Evolutionary conservation across 2,113 vertebrate genomes (phyloP).

Genomic region (Misgurnus anguillicaudatus): DNA sequence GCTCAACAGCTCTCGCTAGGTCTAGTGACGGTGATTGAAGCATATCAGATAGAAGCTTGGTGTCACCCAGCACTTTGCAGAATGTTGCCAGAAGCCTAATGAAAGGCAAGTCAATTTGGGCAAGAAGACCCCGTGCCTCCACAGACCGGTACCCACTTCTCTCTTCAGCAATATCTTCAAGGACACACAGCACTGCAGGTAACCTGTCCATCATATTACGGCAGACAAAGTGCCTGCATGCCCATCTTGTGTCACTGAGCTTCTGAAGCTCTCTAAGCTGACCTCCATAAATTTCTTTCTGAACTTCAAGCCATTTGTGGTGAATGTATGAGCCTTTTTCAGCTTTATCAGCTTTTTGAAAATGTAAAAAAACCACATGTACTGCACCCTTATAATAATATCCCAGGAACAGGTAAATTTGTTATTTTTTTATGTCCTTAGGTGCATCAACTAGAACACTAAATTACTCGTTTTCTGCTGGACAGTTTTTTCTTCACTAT

Average conservation of each 20-base stretch:
- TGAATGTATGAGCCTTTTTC: conserved; percentile 43
- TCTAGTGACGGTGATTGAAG: conserved; percentile 5
- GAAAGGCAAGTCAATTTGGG: conserved; percentile 24
- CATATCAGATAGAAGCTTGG: conserved; percentile 34
- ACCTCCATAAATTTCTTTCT: conserved; percentile 42
- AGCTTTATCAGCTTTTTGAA: no score
- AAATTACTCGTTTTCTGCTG: no score
- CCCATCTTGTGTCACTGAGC: conserved; percentile 33
- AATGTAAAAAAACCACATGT: no score
- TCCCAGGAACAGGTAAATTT: no score
- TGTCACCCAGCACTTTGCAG: conserved; percentile 13
- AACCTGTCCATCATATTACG: conserved; percentile 25
- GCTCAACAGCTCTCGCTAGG: no score
- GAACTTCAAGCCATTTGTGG: conserved; percentile 37
- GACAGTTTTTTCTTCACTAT: conserved; percentile 27
- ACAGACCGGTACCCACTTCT: no score
- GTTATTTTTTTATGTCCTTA: no score
- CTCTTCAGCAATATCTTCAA: conserved; percentile 31
- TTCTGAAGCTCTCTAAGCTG: conserved; percentile 36
- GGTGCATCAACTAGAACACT: no score
- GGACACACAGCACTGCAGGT: conserved; percentile 24
- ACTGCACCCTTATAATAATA: no score
- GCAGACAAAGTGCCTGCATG: conserved; percentile 30
- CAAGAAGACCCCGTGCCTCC: conserved; percentile 14
- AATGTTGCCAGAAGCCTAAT: conserved; percentile 29